Conservation (phyloP, 2,888 invertebrate genomes). For the Melitaea athalia region DNA sequence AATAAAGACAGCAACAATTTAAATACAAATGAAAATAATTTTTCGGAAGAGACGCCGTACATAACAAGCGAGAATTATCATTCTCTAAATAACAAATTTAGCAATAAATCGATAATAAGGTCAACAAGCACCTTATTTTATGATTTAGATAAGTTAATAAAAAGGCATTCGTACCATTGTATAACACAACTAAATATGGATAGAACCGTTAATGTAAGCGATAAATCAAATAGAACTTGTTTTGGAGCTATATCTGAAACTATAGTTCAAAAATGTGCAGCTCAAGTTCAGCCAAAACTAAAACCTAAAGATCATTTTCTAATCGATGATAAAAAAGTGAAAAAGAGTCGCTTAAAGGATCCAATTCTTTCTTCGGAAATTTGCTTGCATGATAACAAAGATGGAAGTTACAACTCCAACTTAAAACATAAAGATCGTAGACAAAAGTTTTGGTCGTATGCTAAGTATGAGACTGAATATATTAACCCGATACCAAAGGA, state of each 20-base stretch:
- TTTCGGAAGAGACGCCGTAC: slow-evolving; percentile 41
- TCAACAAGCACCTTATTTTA: slow-evolving; percentile 71
- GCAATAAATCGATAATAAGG: slow-evolving; percentile 48
- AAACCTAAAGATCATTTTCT: slow-evolving; percentile 49
- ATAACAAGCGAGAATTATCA: slow-evolving; percentile 62
- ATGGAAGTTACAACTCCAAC: slow-evolving; percentile 39
- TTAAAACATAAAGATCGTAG: slow-evolving; percentile 45
- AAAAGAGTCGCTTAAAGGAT: slow-evolving; percentile 47
- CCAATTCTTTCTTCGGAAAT: slow-evolving; percentile 59
- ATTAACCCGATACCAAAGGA: slow-evolving; percentile 56
- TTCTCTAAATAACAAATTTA: slow-evolving; percentile 50
- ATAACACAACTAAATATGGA: slow-evolving; percentile 52
- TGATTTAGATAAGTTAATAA: slow-evolving; percentile 67
- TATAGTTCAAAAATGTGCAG: slow-evolving; percentile 64
- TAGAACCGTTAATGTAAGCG: slow-evolving; percentile 46
- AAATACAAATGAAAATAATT: slow-evolving; percentile 4
- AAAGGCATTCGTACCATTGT: slow-evolving; percentile 64
- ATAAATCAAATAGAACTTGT: slow-evolving; percentile 40
- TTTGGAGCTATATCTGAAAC: slow-evolving; percentile 51
- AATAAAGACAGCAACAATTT: slow-evolving; percentile 15
- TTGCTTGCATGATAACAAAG: slow-evolving; percentile 55
- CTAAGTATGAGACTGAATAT: slow-evolving; percentile 63
- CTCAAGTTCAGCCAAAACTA: slow-evolving; percentile 55
- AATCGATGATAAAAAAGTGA: slow-evolving; percentile 49
- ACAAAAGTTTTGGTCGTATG: slow-evolving; percentile 65